Conservation (phyloP, 2,113 vertebrate genomes). For the Irena cyanogastra region DNA sequence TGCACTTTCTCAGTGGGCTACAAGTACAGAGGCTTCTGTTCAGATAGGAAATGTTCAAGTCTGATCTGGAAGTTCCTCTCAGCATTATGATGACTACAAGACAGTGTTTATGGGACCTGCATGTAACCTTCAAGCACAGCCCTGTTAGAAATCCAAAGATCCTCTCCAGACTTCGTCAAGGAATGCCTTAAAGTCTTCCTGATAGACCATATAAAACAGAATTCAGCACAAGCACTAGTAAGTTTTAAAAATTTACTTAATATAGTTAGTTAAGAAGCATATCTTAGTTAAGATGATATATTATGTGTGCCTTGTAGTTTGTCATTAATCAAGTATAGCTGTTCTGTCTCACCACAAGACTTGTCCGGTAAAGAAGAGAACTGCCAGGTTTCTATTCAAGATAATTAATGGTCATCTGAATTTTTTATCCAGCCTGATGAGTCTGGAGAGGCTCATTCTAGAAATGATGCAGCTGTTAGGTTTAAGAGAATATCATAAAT, state of each 20-base stretch:
- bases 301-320: background rate
- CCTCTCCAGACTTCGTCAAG: background rate
- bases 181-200: background rate
- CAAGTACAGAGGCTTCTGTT: background rate
- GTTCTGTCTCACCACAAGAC: background rate
- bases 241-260: background rate
- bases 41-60: background rate
- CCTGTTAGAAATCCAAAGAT: background rate
- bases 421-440: conserved; percentile 70
- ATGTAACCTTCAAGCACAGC: background rate
- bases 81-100: background rate
- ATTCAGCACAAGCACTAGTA: background rate
- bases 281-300: background rate
- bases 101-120: background rate
- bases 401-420: conserved; percentile 78
- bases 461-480: conserved; percentile 79
- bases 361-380: conserved; percentile 3
- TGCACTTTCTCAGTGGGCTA: background rate
- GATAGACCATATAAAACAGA: background rate
- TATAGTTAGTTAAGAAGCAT: background rate
- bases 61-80: background rate
- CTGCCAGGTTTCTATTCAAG: conserved; percentile 70
- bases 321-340: background rate
- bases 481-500: conserved; percentile 74
- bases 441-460: conserved; percentile 74